Base-by-base conservation (phyloP, 2,888 invertebrate genomes). In the Dicycla oo region DNA sequence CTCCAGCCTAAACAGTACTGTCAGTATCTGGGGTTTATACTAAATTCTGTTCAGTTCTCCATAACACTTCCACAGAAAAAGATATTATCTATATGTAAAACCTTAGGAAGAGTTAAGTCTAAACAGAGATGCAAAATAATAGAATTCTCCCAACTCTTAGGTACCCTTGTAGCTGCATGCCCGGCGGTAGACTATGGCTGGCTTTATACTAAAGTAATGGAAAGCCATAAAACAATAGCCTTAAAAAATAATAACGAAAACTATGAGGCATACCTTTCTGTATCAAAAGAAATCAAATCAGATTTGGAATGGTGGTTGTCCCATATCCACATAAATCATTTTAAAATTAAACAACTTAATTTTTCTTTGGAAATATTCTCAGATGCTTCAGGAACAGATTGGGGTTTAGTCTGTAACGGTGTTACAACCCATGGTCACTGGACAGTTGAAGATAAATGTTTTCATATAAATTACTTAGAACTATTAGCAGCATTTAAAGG, bases 121-220 rank as follows among this genome's bases (percentile, higher is more conserved):
- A 79, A 75, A 18, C 53, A 54, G 8, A 71, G 2, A 10, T 87
- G 81, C 20, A 82, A 74, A 72, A 82, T 86, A n/a, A 67, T 81
- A 56, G 51, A 76, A 10, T 82, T 84, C 51, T 80, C 88, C 3
- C 71, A 75, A 10, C 26, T 87, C 0, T 11, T 84, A 30, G 86
- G 86, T 1, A 63, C 79, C 34, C 70, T 89, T 54, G 74, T 80
- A 6, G 78, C 88, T 0, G 80, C 81, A 56, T 89, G 88, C 56
- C 88, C 88, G 23, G 88, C 86, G 1, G 77, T 88, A 20, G 82
- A 87, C 63, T 89, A 89, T 67, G 85, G 87, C 6, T 86, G 82
- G 83, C 73, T 88, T 18, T 85, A 88, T n/a, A 87, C 87, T 1
- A 89, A 89, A 72, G 15, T 72, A 1, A 38, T 87, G 13, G 87